Conservation (phyloP, 1,140 invertebrate species). For the Atta colombica region DNA sequence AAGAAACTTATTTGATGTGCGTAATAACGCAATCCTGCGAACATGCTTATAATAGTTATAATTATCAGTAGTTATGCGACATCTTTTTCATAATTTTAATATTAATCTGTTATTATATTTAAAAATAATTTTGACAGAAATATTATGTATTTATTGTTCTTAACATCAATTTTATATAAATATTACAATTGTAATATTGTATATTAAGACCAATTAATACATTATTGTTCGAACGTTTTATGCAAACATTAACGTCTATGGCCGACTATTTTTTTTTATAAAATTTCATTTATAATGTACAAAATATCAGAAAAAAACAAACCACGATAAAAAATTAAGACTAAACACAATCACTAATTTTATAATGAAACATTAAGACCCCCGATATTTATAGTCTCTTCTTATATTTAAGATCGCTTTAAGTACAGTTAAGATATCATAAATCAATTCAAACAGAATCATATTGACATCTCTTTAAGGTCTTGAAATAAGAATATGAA, state of each 20-base stretch:
- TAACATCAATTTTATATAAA: background rate
- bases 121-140: background rate
- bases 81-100: background rate
- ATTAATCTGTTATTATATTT: background rate
- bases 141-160: background rate
- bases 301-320: background rate
- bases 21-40: slow-evolving; percentile 16
- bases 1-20: slow-evolving; percentile 21
- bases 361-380: background rate
- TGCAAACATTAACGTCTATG: background rate
- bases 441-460: no score
- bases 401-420: no score
- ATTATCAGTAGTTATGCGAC: background rate
- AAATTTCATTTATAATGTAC: background rate
- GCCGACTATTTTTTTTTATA: background rate
- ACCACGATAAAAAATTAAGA: background rate
- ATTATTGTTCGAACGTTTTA: background rate
- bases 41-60: background rate
- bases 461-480: no score
- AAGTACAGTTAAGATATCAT: no score
- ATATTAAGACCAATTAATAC: background rate
- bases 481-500: no score
- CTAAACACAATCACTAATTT: background rate
- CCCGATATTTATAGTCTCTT: no score
- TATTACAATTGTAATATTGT: background rate